phyloP scores from a whole-genome alignment of 2,113 vertebrate species.

The Limanda limanda region DNA sequence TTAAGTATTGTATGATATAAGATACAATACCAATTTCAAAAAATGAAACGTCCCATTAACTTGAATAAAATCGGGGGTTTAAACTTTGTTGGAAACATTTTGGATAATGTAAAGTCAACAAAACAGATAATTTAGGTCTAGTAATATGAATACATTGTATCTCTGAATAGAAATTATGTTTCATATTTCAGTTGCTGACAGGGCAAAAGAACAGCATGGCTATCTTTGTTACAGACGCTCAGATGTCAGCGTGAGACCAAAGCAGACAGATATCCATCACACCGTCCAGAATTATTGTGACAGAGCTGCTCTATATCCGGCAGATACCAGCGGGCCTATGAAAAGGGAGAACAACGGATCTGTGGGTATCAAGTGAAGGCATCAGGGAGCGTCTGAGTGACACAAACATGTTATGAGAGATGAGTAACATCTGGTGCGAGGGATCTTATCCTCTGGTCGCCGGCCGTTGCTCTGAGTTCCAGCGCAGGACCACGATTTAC shows the following conservation, averaged over 20 bases:
- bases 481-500: conserved; percentile 49
- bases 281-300: conserved; percentile 41
- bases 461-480: conserved; percentile 48
- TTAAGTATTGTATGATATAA: no score
- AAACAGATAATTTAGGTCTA: no score
- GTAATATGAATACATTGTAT: no score
- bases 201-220: background rate
- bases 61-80: no score
- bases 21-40: no score
- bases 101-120: no score
- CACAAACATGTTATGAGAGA: conserved; percentile 82
- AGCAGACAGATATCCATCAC: conserved; percentile 67
- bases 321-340: conserved; percentile 60
- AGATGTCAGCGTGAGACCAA: conserved; percentile 50
- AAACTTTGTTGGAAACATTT: no score
- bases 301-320: conserved; percentile 71
- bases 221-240: conserved; percentile 46
- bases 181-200: no score
- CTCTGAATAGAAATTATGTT: no score
- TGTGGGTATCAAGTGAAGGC: conserved; percentile 70
- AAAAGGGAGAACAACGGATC: conserved; percentile 62
- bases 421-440: conserved; percentile 79
- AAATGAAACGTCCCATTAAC: no score
- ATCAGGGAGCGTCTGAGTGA: conserved; percentile 69
- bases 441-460: conserved; percentile 66